Evolutionary conservation across 2,797 vertebrate species (phyloP), one percentile per base, ranked within the genome.

Genomic region (Bradypodion ventrale): DNA sequence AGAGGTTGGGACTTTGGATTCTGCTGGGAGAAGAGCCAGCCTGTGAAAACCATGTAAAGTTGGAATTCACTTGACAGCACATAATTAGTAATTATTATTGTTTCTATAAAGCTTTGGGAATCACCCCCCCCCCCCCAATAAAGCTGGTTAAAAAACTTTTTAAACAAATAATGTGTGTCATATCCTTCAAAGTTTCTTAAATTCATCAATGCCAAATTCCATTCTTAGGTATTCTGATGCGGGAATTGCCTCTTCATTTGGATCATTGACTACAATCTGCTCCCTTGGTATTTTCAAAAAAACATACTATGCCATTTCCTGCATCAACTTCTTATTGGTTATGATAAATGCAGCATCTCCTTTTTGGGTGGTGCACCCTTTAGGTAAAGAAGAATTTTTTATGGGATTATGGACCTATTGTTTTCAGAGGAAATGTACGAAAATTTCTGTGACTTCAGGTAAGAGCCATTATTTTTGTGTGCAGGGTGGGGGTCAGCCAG

Each of bases 381-480:
- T 29, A 1, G 78, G 46, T 8, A 46, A 29, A 56, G 0, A 12
- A 1, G 1, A 37, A 15, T 69, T 80, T 19, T 7, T 46, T 16
- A 37, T 52, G 32, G 78, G 78, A 52, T 68, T 80, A 25, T 80
- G 78, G 63, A 69, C 63, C 35, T 68, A 56, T 3, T 80, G 78
- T 42, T 69, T 19, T 25, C 44, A 69, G 9, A 1, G 19, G 5
- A 27, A 69, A 27, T 80, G 78, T 49, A 13, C 16, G 15, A 2
- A 68, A 15, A 40, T 52, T 69, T 5, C 0, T 9, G 2, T 2
- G 5, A 52, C 19, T 37, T 27, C 78, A 69, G 27, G 78, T 80
- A 80, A 80, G 78, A 16, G 15, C 10, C n/a, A 56, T 19, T 25
- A 16, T 13, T 25, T 49, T 42, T 10, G 3, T 16, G 35, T 69